Percentiles rank a stretch among this genome's conserved stretches.
phyloP scores from a whole-genome alignment of 2,113 vertebrate species.

The Kobus ellipsiprymnus region DNA sequence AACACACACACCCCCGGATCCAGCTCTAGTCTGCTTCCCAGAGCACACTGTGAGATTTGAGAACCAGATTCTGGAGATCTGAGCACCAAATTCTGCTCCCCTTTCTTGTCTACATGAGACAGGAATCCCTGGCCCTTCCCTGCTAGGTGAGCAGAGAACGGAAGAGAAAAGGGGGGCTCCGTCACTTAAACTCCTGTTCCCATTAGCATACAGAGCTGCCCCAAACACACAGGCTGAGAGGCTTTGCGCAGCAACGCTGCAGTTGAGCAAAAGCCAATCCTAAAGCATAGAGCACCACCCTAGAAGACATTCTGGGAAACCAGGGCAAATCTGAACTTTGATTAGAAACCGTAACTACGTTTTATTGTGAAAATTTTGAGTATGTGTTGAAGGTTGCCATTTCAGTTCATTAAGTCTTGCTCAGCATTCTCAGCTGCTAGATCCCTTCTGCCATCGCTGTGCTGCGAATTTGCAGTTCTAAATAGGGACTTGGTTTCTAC shows the following conservation, averaged over 20 bases:
- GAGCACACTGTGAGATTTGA: not conserved
- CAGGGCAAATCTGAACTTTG: not conserved
- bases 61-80: not conserved
- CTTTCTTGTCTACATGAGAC: not conserved
- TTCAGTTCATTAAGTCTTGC: not conserved
- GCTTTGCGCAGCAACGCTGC: rapidly evolving
- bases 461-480: not conserved
- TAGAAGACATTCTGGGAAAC: not conserved
- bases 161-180: rapidly evolving
- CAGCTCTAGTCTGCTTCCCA: not conserved
- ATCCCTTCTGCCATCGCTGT: not conserved
- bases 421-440: not conserved
- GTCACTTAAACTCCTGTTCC: not conserved
- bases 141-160: not conserved
- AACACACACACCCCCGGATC: rapidly evolving
- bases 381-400: not conserved
- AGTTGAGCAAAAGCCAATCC: rapidly evolving
- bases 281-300: rapidly evolving
- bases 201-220: too few relatives aligned
- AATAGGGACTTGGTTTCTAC: not conserved
- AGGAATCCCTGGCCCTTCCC: not conserved
- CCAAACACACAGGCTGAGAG: not conserved
- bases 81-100: not conserved
- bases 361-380: not conserved
- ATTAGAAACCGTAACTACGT: not conserved